Conservation (phyloP, 2,888 invertebrate species). For the Ceriagrion tenellum region DNA sequence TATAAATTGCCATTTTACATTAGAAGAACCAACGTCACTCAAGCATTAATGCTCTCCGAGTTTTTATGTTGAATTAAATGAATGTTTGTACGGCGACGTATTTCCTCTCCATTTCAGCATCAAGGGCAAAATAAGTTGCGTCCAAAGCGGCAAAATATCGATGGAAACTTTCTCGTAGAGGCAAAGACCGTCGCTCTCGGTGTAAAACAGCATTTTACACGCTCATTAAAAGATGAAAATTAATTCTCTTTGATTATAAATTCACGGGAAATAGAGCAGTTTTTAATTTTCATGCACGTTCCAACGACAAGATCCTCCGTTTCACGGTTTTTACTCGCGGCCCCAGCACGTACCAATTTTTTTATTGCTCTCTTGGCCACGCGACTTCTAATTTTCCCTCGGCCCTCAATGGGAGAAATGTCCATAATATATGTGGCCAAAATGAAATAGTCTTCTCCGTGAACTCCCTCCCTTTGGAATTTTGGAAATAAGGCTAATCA, state of each 20-base stretch:
- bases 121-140: neutral
- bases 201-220: neutral
- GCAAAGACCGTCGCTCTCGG: neutral
- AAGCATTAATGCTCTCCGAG: too few species aligned
- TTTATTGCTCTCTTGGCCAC: neutral
- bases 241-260: neutral
- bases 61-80: too few species aligned
- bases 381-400: neutral
- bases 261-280: neutral
- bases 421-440: neutral
- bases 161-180: neutral
- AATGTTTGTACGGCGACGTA: too few species aligned
- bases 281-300: neutral
- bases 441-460: neutral
- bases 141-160: neutral
- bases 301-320: neutral
- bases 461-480: neutral
- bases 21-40: too few species aligned
- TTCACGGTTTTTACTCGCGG: neutral
- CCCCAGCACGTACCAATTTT: neutral
- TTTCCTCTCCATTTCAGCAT: too few species aligned
- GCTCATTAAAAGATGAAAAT: neutral
- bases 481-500: neutral
- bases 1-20: too few species aligned
- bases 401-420: neutral